These are phyloP conservation scores for Drosophila gunungcola DNA, from an alignment of 1,140 invertebrate genomes.

Conservation along the genomic window DNA sequence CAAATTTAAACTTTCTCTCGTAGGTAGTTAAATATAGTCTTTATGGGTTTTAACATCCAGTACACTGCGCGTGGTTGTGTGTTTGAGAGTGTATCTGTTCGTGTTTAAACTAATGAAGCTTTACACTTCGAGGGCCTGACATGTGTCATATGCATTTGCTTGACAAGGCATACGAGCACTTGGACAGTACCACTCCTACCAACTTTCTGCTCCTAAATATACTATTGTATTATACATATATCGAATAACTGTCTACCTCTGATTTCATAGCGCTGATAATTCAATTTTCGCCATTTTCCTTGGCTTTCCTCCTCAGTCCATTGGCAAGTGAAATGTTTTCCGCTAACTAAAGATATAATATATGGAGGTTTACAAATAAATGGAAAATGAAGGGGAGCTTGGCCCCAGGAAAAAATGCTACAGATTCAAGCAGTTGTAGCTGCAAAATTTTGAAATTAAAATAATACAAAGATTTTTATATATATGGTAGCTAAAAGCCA, in stretches of 20 bases:
- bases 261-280: constrained; percentile 65
- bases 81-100: constrained; percentile 18
- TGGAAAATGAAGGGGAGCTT: neutral
- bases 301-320: constrained; percentile 12
- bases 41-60: neutral
- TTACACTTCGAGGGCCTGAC: constrained; percentile 56
- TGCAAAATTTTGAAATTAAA: no score
- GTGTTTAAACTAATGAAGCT: constrained; percentile 66
- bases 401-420: constrained; percentile 25
- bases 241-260: constrained; percentile 66
- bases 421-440: constrained; percentile 6
- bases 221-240: constrained; percentile 37
- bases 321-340: constrained; percentile 46
- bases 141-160: constrained; percentile 77
- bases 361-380: neutral
- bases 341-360: constrained; percentile 19
- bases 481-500: no score
- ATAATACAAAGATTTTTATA: no score
- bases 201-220: neutral
- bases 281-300: constrained; percentile 32
- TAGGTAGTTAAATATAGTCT: no score
- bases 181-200: constrained; percentile 27
- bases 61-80: constrained; percentile 3
- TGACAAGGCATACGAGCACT: constrained; percentile 53
- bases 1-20: no score